Percentiles rank a stretch among this genome's conserved stretches.
Conservation (phyloP, 2,797 vertebrate genomes). For the Avahi laniger region DNA sequence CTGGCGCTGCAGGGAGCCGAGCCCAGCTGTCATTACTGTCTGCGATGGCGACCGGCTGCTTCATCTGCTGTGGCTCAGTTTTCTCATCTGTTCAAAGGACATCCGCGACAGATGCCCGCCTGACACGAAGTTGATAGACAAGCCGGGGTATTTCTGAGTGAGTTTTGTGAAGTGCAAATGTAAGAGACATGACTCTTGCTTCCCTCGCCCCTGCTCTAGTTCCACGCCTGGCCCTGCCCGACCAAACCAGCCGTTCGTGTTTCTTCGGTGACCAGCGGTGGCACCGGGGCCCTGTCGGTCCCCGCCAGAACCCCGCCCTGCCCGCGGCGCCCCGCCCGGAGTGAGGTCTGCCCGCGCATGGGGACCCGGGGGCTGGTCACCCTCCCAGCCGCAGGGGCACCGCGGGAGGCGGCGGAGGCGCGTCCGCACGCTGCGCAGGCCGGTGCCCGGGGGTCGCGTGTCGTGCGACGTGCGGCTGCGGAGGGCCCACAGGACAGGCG, state of each 20-base stretch:
- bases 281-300: not conserved
- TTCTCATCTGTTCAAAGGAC: not conserved
- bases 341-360: not conserved
- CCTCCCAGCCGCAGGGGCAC: not conserved
- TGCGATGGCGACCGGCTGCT: not conserved
- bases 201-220: not conserved
- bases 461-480: not conserved
- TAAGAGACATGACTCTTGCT: not conserved
- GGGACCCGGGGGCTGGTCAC: not conserved
- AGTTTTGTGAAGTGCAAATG: not conserved
- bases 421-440: not conserved
- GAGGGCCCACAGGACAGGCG: not conserved
- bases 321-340: not conserved
- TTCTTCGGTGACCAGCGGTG: not conserved
- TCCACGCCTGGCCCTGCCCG: not conserved
- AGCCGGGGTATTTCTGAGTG: not conserved
- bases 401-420: not conserved
- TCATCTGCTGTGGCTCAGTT: not conserved
- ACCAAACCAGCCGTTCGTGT: constrained; percentile 49
- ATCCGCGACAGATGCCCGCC: not conserved
- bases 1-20: not conserved
- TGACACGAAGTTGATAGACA: not conserved
- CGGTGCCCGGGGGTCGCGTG: not conserved
- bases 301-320: not conserved
- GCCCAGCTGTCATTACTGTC: not conserved